Base-by-base conservation (phyloP, 2,888 invertebrate genomes). In the Leptarthrus brevirostris region DNA sequence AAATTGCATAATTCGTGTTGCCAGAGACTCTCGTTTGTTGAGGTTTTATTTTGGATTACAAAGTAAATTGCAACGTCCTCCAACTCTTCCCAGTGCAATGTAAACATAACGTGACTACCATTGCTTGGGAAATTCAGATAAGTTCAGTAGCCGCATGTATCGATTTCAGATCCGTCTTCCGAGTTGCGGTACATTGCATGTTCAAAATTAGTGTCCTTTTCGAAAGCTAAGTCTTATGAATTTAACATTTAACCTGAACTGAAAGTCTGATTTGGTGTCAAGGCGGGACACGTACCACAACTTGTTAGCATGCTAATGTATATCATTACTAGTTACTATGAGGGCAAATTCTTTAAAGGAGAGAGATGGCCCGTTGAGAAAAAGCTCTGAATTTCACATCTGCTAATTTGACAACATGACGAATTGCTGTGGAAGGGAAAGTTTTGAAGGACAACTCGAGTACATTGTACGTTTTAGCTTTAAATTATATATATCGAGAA, bases 101-200 rank as follows among this genome's bases (percentile, higher is more conserved):
- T 40, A 22, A 61, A 61, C 40, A 40, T 61, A 20, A 40, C 61
- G 61, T 61, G 61, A 61, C 61, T 61, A 20, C n/a, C n/a, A n/a
- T 18, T n/a, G 61, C 20, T n/a, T 40, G 18, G 40, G 40, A 56
- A 3, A 18, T 40, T 58, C 30, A 34, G 20, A 16, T 22, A 36
- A 40, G 61, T 61, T 61, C 61, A 61, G 20, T 61, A 61, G 40
- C 61, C 61, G 40, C 20, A 5, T 30, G 22, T 34, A 61, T 61
- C 61, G 61, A 61, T 61, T 61, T 61, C 61, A 40, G 34, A n/a
- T 36, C 20, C 40, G 36, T 61, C 61, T 40, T 18, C 18, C n/a
- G n/a, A n/a, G n/a, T 61, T 34, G 61, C 40, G 61, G 61, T 36
- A 61, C 40, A 61, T 61, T 61, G 61, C 61, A 61, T 61, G 61